These are phyloP conservation scores for Montipora foliosa DNA, from an alignment of 64 coral and sea anemone genomes.

Conservation along the genomic window DNA sequence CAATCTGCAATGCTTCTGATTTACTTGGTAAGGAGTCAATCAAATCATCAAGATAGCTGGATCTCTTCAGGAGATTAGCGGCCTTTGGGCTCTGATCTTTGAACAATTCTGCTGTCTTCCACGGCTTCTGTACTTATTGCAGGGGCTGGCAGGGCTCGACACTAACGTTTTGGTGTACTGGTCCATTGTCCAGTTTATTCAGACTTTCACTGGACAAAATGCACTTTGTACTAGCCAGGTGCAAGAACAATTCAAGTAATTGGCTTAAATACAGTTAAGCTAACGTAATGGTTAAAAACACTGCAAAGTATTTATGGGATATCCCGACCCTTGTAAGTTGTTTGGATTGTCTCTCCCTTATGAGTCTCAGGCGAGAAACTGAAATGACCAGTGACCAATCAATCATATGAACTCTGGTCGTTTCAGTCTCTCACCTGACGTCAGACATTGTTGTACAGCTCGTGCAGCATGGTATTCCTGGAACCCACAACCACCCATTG, in stretches of 20 bases:
- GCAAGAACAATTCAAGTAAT: slow-evolving; percentile 18
- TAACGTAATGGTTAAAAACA: slow-evolving; percentile 42
- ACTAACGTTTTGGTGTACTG: slow-evolving; percentile 4
- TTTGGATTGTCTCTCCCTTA: slow-evolving; percentile 23
- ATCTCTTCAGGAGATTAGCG: slow-evolving; percentile 59
- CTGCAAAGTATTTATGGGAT: background rate
- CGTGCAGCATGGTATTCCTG: slow-evolving; percentile 38
- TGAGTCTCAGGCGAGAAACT: slow-evolving; percentile 2
- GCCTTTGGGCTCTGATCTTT: slow-evolving; percentile 19
- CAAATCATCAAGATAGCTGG: slow-evolving; percentile 54
- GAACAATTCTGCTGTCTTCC: slow-evolving; percentile 52
- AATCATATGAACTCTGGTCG: slow-evolving; percentile 41
- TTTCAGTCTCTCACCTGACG: slow-evolving; percentile 14
- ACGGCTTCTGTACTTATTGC: slow-evolving; percentile 62
- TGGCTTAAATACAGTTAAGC: slow-evolving; percentile 38
- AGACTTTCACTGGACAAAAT: slow-evolving; percentile 23
- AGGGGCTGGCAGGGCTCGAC: slow-evolving; percentile 8
- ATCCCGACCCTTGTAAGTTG: background rate
- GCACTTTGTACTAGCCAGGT: slow-evolving; percentile 12
- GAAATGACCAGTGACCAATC: slow-evolving; percentile 25
- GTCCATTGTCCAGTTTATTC: slow-evolving; percentile 25
- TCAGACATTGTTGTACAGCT: slow-evolving; percentile 46
- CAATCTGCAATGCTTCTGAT: too few relatives aligned
- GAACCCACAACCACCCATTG: slow-evolving; percentile 32
- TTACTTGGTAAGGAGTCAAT: slow-evolving; percentile 19